Conservation (phyloP, 1,140 invertebrate species). For the Hermatobates lingyangjiaoensis region DNA sequence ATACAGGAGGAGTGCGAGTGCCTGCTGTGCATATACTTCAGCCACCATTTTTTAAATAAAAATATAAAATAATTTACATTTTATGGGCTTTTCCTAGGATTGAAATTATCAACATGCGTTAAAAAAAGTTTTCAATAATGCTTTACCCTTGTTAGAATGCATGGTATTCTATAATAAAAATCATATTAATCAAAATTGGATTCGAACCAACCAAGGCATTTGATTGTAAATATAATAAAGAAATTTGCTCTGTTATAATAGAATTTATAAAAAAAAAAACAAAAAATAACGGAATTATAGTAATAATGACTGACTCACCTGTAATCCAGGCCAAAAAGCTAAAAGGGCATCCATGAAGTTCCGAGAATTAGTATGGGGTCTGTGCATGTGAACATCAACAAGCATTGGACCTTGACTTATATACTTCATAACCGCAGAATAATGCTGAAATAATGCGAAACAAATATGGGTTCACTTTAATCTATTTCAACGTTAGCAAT, state of each 20-base stretch:
- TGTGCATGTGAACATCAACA: constrained; percentile 95
- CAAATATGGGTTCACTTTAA: not conserved
- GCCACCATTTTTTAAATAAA: no score
- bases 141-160: no score
- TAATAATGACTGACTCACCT: constrained; percentile 39
- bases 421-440: constrained; percentile 96
- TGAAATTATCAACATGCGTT: no score
- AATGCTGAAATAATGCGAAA: constrained; percentile 39
- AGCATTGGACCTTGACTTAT: constrained; percentile 87
- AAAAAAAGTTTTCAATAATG: no score
- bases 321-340: constrained; percentile 95
- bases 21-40: no score
- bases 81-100: no score
- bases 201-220: no score
- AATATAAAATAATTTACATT: no score
- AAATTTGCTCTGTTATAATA: not conserved
- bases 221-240: not conserved
- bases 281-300: not conserved
- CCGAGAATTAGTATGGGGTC: constrained; percentile 81
- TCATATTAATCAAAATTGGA: no score
- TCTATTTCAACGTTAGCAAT: not conserved
- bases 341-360: constrained; percentile 95
- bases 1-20: no score
- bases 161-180: no score
- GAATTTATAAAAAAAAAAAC: not conserved